These are phyloP conservation scores for Boulengeromyrus knoepffleri DNA, from an alignment of 2,113 vertebrate species.

Conservation along the genomic window DNA sequence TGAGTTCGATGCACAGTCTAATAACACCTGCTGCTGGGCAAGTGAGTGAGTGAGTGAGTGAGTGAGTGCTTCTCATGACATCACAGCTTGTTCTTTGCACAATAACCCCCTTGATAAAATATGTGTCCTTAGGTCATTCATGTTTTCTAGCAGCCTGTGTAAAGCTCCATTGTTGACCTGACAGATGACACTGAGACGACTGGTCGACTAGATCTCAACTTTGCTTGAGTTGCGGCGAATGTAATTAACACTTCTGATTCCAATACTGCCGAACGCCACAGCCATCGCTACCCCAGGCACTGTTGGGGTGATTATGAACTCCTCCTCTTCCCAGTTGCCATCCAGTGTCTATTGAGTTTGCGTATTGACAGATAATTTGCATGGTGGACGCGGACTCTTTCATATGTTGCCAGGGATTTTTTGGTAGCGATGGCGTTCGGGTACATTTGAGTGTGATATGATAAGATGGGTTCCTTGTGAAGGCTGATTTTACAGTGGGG, in stretches of 20 bases:
- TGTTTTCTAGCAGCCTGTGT: not conserved
- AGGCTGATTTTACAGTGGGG: not conserved
- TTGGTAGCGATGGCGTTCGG: not conserved
- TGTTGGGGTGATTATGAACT: not conserved
- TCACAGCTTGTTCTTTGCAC: not conserved
- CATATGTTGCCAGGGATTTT: conserved; percentile 39
- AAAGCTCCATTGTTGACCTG: not conserved
- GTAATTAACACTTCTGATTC: not conserved
- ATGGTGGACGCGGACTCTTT: conserved; percentile 39
- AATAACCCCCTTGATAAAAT: not conserved
- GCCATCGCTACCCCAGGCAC: not conserved
- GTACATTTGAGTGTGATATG: conserved; percentile 13
- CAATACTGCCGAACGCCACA: not conserved
- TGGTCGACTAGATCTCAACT: not conserved
- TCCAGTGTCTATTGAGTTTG: conserved; percentile 40
- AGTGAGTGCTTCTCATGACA: not conserved
- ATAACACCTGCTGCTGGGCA: conserved; percentile 18
- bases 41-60: not conserved
- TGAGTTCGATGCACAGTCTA: conserved; percentile 30
- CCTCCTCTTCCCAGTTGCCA: not conserved
- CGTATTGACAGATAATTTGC: conserved; percentile 45
- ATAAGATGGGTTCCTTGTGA: conserved; percentile 3
- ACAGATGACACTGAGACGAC: not conserved
- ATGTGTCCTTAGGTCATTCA: not conserved
- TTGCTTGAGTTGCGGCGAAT: not conserved